Base-by-base conservation (phyloP, 1,140 invertebrate species). In the Fopius arisanus region DNA sequence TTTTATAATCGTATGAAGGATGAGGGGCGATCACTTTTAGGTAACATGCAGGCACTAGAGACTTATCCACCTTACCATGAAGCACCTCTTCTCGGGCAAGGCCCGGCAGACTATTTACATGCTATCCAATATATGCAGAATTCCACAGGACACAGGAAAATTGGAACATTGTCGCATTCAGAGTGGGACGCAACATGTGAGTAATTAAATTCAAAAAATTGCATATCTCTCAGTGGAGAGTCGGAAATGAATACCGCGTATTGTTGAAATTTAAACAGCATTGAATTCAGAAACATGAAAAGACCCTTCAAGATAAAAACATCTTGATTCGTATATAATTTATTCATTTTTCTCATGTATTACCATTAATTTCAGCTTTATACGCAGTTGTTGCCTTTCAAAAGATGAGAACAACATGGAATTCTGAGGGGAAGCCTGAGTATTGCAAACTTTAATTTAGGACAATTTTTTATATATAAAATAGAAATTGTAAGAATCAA, bases 111-210 rank as follows among this genome's bases (percentile, higher is more conserved):
- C 80, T 97, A 96, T 89, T 83, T 88, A 59, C 92, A 96, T 88
- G 93, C 93, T 9, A 86, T 91, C 63, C 84, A 91, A 10, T 91
- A 91, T 82, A 86, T 91, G 76, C 86, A 91, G 73, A 89, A 78
- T 73, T 71, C 81, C 73, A 84, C 81, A 76, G 85, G 80, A 80
- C 79, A 81, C 83, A 82, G 83, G n/a, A 88, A 84, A 70, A 84
- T 95, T 74, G 94, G 94, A 19, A 98, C 97, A 14, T 89, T 99
- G 70, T 96, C 96, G 10, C 90, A 92, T 80, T 91, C 93, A 16
- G 97, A 99, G 88, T 99, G 97, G 97, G 96, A 98, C 89, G 96
- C 94, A 69, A 91, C 93, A 73, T 94, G 95, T 95, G 90, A 94
- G 92, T 90, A 77, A 70, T 74, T 88, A 43, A 19, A 73, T 67